phyloP scores from a whole-genome alignment of 2,797 vertebrate genomes.

The Molossus alvarezi region DNA sequence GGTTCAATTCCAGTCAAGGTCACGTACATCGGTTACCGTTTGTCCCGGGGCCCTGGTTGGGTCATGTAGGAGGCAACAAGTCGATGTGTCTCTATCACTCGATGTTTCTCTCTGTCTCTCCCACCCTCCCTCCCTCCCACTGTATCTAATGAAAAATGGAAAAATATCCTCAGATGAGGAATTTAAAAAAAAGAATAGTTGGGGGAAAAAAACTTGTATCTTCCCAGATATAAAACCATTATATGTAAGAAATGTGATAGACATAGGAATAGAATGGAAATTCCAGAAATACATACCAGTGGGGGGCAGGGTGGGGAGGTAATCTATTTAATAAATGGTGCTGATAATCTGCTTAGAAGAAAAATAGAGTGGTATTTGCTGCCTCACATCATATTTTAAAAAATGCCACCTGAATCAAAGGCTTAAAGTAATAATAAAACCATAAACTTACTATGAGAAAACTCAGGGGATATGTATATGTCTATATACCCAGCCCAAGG shows the following conservation, averaged over 20 bases:
- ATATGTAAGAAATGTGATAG: neutral
- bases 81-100: too few species aligned
- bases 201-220: neutral
- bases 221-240: neutral
- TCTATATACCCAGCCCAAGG: neutral
- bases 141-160: too few species aligned
- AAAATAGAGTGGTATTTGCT: neutral
- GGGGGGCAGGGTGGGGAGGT: neutral
- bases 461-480: neutral
- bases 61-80: too few species aligned
- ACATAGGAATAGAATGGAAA: conserved; percentile 41
- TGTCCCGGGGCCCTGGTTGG: too few species aligned
- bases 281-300: neutral
- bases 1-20: too few species aligned
- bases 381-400: neutral
- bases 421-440: neutral
- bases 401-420: neutral
- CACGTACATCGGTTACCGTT: too few species aligned
- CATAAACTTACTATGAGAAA: conserved; percentile 35
- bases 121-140: too few species aligned
- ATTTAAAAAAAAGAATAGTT: neutral
- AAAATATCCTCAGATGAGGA: too few species aligned
- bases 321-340: conserved; percentile 23
- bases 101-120: too few species aligned
- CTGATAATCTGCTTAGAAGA: conserved; percentile 45